These are phyloP conservation scores for Isichthys henryi DNA, from an alignment of 2,113 vertebrate species.

Conservation along the genomic window DNA sequence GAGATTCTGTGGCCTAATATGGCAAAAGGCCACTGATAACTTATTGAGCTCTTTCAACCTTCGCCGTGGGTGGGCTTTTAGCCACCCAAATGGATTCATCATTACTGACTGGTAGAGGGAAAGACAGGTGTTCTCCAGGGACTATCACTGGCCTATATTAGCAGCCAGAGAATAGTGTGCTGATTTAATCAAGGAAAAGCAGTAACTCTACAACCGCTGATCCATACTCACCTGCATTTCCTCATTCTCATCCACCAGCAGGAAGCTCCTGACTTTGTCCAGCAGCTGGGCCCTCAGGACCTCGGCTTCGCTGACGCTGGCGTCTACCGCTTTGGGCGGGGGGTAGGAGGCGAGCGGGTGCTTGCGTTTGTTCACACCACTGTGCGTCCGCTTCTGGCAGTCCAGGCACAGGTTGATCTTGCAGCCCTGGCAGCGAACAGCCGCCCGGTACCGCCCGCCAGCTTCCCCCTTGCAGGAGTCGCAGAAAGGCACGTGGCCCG, in stretches of 20 bases:
- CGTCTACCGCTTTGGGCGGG: conserved; percentile 46
- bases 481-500: conserved; percentile 83
- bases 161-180: neutral
- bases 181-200: neutral
- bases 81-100: neutral
- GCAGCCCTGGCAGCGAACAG: conserved; percentile 81
- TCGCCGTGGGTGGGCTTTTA: neutral
- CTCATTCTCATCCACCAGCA: conserved; percentile 91
- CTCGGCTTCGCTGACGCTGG: conserved; percentile 63
- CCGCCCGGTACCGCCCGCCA: conserved; percentile 68
- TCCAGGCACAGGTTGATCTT: conserved; percentile 83
- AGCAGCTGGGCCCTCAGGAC: conserved; percentile 71
- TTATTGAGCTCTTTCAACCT: neutral
- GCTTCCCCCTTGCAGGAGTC: conserved; percentile 81
- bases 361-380: conserved; percentile 78
- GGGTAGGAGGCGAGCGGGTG: conserved; percentile 71
- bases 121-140: neutral
- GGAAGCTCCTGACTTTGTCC: conserved; percentile 85
- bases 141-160: neutral
- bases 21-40: neutral
- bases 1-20: neutral
- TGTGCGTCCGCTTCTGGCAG: conserved; percentile 86
- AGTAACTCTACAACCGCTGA: neutral
- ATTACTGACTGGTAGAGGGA: neutral
- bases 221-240: conserved; percentile 78